Percentiles rank a stretch among this genome's conserved stretches.
phyloP scores from a whole-genome alignment of 2,113 vertebrate genomes.

The Campylorhamphus procurvoides region DNA sequence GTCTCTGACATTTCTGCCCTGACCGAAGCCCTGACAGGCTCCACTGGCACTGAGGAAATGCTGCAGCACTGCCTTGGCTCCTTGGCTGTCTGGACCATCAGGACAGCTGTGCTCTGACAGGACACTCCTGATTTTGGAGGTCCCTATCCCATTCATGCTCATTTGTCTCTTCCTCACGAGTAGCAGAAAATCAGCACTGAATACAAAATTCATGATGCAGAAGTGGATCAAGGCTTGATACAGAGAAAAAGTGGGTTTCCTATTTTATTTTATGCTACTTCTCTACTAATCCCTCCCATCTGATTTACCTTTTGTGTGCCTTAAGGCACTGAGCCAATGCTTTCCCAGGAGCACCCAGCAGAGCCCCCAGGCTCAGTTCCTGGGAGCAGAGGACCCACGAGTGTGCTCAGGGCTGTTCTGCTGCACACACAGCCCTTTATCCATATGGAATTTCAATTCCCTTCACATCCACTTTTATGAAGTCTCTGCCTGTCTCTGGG shows the following conservation, averaged over 20 bases:
- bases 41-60: neutral
- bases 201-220: neutral
- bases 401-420: neutral
- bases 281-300: neutral
- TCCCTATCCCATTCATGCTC: rapidly evolving
- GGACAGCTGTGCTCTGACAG: neutral
- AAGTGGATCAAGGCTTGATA: neutral
- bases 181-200: neutral
- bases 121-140: neutral
- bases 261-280: neutral
- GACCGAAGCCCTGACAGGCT: neutral
- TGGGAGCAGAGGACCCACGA: neutral
- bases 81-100: neutral
- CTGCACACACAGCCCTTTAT: neutral
- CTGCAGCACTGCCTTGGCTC: neutral
- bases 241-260: neutral
- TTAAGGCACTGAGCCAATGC: neutral
- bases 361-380: neutral
- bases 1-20: neutral
- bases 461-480: neutral
- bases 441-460: neutral
- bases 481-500: neutral
- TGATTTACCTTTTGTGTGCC: neutral
- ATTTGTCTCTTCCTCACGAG: neutral
- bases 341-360: neutral